Evolutionary conservation across 2,113 vertebrate species (phyloP).

Genomic region (Isichthys henryi): DNA sequence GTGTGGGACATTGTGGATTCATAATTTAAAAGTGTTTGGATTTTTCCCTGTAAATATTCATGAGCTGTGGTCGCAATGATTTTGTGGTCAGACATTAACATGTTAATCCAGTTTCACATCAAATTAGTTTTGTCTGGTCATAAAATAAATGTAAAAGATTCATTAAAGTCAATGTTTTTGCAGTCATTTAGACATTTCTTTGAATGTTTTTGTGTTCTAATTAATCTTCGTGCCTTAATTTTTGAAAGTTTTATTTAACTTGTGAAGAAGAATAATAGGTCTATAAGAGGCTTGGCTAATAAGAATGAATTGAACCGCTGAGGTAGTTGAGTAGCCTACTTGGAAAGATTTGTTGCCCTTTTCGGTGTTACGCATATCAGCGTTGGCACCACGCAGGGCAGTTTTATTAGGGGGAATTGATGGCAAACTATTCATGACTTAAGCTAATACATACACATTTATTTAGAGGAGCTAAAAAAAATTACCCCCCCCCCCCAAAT

Average conservation of each 20-base stretch:
- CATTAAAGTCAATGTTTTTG: background rate
- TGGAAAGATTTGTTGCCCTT: background rate
- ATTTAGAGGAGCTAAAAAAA: too few species aligned
- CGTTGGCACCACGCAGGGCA: too few species aligned
- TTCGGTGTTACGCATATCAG: background rate
- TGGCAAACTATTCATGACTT: background rate
- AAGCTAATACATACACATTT: too few species aligned
- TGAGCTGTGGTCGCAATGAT: background rate
- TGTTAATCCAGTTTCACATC: background rate
- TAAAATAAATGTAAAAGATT: background rate
- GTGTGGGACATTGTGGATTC: background rate
- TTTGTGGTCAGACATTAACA: background rate
- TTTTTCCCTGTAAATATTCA: background rate
- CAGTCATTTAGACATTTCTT: background rate
- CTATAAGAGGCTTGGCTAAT: background rate
- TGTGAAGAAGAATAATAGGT: background rate
- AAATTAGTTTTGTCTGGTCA: background rate
- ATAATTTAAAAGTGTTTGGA: background rate
- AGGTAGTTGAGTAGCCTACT: background rate
- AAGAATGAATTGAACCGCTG: background rate
- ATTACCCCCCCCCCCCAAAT: too few species aligned
- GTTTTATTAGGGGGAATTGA: too few species aligned
- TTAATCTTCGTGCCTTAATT: background rate
- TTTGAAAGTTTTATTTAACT: background rate
- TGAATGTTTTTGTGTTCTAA: background rate